These are phyloP conservation scores for Phymatocera aterrima DNA, from an alignment of 2,888 invertebrate genomes.

Conservation along the genomic window DNA sequence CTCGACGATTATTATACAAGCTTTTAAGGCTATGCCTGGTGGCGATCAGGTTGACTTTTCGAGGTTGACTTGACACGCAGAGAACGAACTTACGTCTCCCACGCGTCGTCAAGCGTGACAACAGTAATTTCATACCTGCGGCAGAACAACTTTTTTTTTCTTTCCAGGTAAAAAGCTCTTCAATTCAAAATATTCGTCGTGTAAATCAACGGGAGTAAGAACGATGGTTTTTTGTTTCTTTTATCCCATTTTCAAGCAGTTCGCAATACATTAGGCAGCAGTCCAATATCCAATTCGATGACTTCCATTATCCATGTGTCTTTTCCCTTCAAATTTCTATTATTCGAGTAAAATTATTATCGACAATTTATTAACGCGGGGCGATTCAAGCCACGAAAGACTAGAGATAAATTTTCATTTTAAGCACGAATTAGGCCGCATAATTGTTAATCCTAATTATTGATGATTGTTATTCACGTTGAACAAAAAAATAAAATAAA, in stretches of 20 bases:
- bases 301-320: too few relatives aligned
- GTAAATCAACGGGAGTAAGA: too few relatives aligned
- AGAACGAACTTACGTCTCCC: too few relatives aligned
- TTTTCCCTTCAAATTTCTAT: too few relatives aligned
- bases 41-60: background rate
- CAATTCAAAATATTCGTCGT: too few relatives aligned
- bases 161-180: too few relatives aligned
- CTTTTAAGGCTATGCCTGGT: slow-evolving; percentile 38
- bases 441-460: background rate
- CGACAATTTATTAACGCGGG: background rate
- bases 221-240: too few relatives aligned
- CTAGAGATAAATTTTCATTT: background rate
- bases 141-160: too few relatives aligned
- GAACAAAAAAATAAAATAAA: too few relatives aligned
- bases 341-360: background rate
- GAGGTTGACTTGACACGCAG: slow-evolving; percentile 26
- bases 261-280: background rate
- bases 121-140: background rate
- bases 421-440: slow-evolving; percentile 1
- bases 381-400: too few relatives aligned
- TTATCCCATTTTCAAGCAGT: background rate
- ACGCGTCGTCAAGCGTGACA: too few relatives aligned
- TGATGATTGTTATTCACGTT: background rate
- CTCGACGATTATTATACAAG: slow-evolving; percentile 30
- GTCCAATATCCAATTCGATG: background rate